Percentiles rank a stretch among this genome's conserved stretches.
Conservation (phyloP, 2,797 vertebrate species). For the Sorex maritimensis region DNA sequence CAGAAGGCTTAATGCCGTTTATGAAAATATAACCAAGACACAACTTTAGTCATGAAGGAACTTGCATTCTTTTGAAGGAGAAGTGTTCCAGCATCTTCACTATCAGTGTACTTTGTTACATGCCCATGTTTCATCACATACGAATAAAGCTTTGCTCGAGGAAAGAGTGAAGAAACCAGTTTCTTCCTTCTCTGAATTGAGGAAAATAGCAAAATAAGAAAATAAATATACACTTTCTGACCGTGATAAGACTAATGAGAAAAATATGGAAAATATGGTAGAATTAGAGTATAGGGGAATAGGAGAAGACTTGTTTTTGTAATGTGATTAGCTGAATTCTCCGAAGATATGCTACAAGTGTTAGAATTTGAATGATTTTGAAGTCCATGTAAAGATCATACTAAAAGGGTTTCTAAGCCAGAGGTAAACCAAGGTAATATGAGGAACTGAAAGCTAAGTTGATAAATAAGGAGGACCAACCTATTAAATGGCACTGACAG, state of each 20-base stretch:
- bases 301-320: neutral
- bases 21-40: neutral
- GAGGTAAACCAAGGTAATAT: neutral
- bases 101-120: neutral
- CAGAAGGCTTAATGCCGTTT: neutral
- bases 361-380: neutral
- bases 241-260: slow-evolving; percentile 25
- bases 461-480: neutral
- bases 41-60: neutral
- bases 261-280: slow-evolving; percentile 47
- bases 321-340: neutral
- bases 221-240: neutral
- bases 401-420: neutral
- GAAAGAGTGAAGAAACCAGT: neutral
- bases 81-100: too few species aligned
- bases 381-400: neutral
- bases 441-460: neutral
- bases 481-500: neutral
- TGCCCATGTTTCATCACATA: too few species aligned
- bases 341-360: neutral
- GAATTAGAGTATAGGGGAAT: neutral
- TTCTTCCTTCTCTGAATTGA: neutral
- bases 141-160: neutral
- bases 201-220: neutral
- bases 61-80: neutral